phyloP scores from a whole-genome alignment of 2,797 vertebrate species.

The Urocyon cinereoargenteus region DNA sequence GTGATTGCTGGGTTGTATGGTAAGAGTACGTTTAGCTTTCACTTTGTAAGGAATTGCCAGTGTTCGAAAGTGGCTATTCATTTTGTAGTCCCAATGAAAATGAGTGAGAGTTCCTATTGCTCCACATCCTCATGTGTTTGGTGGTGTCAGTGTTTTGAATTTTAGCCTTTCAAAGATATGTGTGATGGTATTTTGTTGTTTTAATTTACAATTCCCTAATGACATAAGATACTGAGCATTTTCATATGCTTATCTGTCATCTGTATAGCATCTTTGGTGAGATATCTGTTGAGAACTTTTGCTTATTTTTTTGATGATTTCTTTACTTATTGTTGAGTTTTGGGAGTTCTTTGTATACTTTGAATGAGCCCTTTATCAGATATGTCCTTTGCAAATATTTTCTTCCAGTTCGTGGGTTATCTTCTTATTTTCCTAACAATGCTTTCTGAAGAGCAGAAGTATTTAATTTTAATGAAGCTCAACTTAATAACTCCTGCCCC shows the following conservation, averaged over 20 bases:
- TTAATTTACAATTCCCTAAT: neutral
- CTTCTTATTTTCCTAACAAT: slow-evolving; percentile 6
- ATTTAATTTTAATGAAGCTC: slow-evolving; percentile 28
- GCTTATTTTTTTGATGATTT: neutral
- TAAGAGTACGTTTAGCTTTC: slow-evolving; percentile 1
- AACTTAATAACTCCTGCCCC: neutral
- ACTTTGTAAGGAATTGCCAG: neutral
- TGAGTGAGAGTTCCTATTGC: neutral
- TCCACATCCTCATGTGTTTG: neutral
- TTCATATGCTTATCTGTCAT: slow-evolving; percentile 5
- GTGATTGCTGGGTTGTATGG: neutral
- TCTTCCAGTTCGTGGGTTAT: neutral
- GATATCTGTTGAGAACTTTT: neutral
- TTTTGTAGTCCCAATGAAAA: neutral
- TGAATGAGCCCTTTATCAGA: neutral
- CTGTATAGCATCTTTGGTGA: neutral
- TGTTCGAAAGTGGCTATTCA: neutral
- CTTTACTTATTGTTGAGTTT: slow-evolving; percentile 24
- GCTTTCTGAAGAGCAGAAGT: neutral
- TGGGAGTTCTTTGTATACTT: neutral
- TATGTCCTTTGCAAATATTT: neutral
- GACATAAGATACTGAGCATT: neutral
- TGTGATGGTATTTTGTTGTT: neutral
- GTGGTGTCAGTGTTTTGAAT: slow-evolving; percentile 23
- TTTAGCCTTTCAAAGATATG: neutral